Base-by-base conservation (phyloP, 2,888 invertebrate genomes). In the Aphidoletes aphidimyza region DNA sequence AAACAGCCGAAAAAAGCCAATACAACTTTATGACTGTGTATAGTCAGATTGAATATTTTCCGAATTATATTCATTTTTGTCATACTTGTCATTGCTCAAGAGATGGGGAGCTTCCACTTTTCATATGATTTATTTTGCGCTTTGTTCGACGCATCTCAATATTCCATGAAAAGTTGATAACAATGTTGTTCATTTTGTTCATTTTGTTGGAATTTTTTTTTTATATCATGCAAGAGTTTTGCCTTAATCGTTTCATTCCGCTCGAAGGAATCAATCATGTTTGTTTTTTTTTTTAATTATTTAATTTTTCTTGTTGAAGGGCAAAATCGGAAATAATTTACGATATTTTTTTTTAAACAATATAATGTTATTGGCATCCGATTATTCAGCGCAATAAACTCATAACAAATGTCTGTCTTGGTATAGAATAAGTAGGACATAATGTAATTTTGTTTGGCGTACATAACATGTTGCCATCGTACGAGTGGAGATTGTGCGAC, bases 61-160 rank as follows among this genome's bases (percentile, higher is more conserved):
- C 54, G 54, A 54, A 54, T 54, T 69, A 69, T 69, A 69, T 69
- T 69, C 69, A 69, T 69, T 69, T 69, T 69, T 69, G 69, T 69
- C 69, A n/a, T 69, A 30, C 30, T n/a, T 69, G 69, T 69, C 69
- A 69, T 69, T 30, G n/a, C 69, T 69, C 2, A 69, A 69, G 69
- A 30, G 69, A 30, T 14, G 34, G 14, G 69, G n/a, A n/a, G n/a
- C 3, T 69, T 69, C 69, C 30, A 69, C 69, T 69, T 69, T 69
- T 69, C 69, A 69, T 69, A 69, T 69, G 34, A 69, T 69, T 69
- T 30, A 69, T 69, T 69, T 54, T 54, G 54, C 6, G 22, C 30
- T 14, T 0, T 26, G 14, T 69, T 30, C 54, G 54, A 54, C 0
- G 54, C 14, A 42, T 42, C 6, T 42, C 14, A 6, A 42, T 22